Conservation (phyloP, 2,797 vertebrate genomes). For the Echeneis naucrates region DNA sequence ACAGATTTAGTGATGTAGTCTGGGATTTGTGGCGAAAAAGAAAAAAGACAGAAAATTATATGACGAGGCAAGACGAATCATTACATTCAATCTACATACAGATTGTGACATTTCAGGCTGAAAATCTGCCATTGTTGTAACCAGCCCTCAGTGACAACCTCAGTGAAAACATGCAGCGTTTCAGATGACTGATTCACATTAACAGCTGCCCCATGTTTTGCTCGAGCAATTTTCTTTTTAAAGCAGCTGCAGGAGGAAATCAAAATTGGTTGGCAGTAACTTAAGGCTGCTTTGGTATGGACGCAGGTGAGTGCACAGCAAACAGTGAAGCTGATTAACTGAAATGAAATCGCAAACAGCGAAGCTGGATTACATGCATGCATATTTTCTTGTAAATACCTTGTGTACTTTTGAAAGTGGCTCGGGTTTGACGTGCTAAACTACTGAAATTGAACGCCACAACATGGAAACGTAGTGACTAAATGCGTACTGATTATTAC, state of each 20-base stretch:
- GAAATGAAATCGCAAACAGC: too few relatives aligned
- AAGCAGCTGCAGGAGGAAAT: neutral
- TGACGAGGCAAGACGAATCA: neutral
- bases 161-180: neutral
- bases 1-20: neutral
- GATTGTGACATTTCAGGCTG: neutral
- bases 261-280: neutral
- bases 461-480: too few relatives aligned
- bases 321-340: too few relatives aligned
- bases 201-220: neutral
- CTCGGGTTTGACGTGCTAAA: too few relatives aligned
- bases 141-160: neutral
- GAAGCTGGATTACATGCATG: neutral
- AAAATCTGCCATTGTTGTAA: neutral
- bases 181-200: neutral
- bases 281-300: neutral
- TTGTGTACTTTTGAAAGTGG: neutral
- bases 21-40: neutral
- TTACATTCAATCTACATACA: neutral
- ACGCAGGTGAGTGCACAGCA: neutral
- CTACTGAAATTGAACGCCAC: too few relatives aligned
- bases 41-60: neutral
- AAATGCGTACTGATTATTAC: too few relatives aligned
- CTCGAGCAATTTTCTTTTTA: neutral
- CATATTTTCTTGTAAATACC: neutral